Evolutionary conservation across 2,797 vertebrate genomes (phyloP).

Genomic region (Brachyrhaphis roseni): DNA sequence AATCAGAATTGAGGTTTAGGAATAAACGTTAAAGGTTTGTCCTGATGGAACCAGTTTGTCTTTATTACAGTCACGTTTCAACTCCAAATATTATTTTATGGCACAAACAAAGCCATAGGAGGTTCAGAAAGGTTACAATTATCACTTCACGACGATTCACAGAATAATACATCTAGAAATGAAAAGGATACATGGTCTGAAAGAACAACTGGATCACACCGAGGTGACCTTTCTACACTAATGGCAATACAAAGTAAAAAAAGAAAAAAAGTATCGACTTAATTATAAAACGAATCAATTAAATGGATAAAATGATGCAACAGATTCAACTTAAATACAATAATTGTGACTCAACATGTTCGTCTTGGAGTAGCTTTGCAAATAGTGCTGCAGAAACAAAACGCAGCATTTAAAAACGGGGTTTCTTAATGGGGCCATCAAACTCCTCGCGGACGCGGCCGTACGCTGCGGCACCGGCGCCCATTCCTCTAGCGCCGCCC

Average conservation of each 20-base stretch:
- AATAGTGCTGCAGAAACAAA: slow-evolving; percentile 69
- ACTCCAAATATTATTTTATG: slow-evolving; percentile 84
- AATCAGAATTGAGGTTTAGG: slow-evolving; percentile 4
- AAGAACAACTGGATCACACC: slow-evolving; percentile 66
- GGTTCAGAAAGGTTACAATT: slow-evolving; percentile 85
- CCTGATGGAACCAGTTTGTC: slow-evolving; percentile 81
- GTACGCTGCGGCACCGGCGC: slow-evolving; percentile 85
- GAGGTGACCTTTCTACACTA: slow-evolving; percentile 70
- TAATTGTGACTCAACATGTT: slow-evolving; percentile 68
- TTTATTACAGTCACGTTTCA: slow-evolving; percentile 96
- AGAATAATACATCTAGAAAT: slow-evolving; percentile 79
- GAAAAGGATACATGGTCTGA: slow-evolving; percentile 76
- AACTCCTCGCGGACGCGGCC: slow-evolving; percentile 99
- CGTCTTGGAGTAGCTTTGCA: slow-evolving; percentile 72
- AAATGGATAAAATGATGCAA: slow-evolving; percentile 94
- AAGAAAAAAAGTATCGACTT: slow-evolving; percentile 62
- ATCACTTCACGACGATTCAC: slow-evolving; percentile 83
- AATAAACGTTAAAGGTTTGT: slow-evolving; percentile 67
- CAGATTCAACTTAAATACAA: slow-evolving; percentile 86
- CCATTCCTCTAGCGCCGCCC: slow-evolving; percentile 94
- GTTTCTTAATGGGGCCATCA: slow-evolving; percentile 96
- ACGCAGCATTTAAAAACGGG: slow-evolving; percentile 89
- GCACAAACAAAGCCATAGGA: slow-evolving; percentile 96
- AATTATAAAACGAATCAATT: slow-evolving; percentile 76
- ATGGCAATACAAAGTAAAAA: slow-evolving; percentile 80